A percentile compares a stretch with the other conserved stretches of the same genome.
Evolutionary conservation across 64 coral and sea anemone genomes (phyloP).

Genomic region (Pocillopora verrucosa): DNA sequence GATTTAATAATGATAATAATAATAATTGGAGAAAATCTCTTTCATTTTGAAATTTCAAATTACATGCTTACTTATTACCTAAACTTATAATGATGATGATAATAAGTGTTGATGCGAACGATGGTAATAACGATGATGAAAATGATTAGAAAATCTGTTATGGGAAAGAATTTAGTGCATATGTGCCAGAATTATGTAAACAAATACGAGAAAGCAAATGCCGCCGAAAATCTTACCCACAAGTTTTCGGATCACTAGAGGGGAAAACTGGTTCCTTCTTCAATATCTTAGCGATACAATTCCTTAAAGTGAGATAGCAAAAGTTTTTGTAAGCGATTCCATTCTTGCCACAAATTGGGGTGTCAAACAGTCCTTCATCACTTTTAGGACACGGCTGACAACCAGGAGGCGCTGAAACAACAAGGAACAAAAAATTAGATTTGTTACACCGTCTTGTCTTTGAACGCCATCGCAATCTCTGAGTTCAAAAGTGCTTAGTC

Average conservation of each 20-base stretch:
- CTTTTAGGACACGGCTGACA: slow-evolving; percentile 86
- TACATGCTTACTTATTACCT: too few species aligned
- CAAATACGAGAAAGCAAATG: background rate
- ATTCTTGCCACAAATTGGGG: slow-evolving; percentile 92
- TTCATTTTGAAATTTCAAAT: too few species aligned
- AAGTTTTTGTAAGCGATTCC: slow-evolving; percentile 97
- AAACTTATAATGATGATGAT: too few species aligned
- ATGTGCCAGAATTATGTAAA: background rate
- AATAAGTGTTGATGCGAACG: too few species aligned
- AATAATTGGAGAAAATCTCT: too few species aligned
- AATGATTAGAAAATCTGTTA: background rate
- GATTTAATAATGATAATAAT: too few species aligned
- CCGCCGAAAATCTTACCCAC: slow-evolving; percentile 63
- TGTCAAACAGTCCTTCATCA: slow-evolving; percentile 93
- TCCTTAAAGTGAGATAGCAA: slow-evolving; percentile 88
- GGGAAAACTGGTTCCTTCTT: slow-evolving; percentile 72
- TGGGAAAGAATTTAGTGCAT: background rate
- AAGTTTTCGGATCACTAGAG: slow-evolving; percentile 76
- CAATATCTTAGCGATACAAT: slow-evolving; percentile 94
- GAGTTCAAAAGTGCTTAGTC: too few species aligned
- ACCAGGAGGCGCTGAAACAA: slow-evolving; percentile 76
- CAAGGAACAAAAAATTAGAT: background rate
- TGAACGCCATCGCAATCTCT: too few species aligned
- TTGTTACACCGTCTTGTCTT: background rate
- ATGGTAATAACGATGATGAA: too few species aligned